phyloP scores from a whole-genome alignment of 2,113 vertebrate genomes.

The Caloenas nicobarica region DNA sequence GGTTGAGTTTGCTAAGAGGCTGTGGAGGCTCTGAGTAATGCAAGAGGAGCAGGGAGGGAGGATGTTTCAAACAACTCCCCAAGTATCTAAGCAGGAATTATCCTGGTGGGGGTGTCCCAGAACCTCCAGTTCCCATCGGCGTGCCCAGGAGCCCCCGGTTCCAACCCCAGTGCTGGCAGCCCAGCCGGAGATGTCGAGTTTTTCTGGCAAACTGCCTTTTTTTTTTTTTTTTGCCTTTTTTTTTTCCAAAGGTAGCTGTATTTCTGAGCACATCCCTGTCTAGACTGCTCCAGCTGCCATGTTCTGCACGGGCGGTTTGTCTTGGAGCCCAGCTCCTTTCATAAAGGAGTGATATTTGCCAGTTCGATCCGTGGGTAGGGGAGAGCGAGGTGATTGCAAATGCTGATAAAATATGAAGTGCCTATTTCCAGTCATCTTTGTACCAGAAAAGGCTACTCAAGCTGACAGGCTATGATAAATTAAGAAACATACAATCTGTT shows the following conservation, averaged over 20 bases:
- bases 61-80: fast-evolving
- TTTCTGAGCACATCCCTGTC: neutral
- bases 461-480: slow-evolving; percentile 36
- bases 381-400: neutral
- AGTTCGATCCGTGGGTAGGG: neutral
- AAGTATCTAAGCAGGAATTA: fast-evolving
- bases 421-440: slow-evolving; percentile 5
- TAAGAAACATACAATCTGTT: slow-evolving; percentile 1
- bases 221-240: too few relatives aligned
- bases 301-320: slow-evolving; percentile 17
- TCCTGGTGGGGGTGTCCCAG: fast-evolving
- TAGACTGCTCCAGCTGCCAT: slow-evolving; percentile 55
- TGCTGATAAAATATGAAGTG: neutral
- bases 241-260: too few relatives aligned
- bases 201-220: neutral
- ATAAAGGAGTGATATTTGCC: neutral
- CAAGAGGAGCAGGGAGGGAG: neutral
- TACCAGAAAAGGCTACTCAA: neutral
- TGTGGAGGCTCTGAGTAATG: neutral
- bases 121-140: neutral
- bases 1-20: neutral
- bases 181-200: neutral
- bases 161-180: neutral
- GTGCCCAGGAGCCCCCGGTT: neutral
- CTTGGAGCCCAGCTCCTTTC: slow-evolving; percentile 6